Evolutionary conservation across 2,797 vertebrate genomes (phyloP).

Genomic region (Cyclopterus lumpus): DNA sequence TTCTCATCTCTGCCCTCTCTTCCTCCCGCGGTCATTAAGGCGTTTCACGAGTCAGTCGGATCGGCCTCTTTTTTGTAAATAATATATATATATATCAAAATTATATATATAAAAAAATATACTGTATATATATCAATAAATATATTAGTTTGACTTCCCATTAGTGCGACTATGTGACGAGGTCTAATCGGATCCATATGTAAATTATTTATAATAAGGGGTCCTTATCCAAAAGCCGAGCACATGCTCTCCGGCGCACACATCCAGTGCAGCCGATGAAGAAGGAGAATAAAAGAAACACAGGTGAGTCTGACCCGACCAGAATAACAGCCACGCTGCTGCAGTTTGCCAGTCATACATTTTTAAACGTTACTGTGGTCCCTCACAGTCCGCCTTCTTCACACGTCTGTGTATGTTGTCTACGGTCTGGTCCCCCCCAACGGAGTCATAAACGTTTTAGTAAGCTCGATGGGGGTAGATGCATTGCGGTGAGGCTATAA

Average conservation of each 20-base stretch:
- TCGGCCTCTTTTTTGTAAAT: constrained; percentile 34
- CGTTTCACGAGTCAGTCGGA: constrained; percentile 42
- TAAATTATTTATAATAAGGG: constrained; percentile 57
- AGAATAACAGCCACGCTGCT: constrained; percentile 43
- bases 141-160: constrained; percentile 6
- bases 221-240: constrained; percentile 37
- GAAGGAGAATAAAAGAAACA: constrained; percentile 20
- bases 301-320: constrained; percentile 48
- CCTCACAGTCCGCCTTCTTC: constrained; percentile 24
- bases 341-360: constrained; percentile 62
- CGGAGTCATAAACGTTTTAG: constrained; percentile 59
- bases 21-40: constrained; percentile 28
- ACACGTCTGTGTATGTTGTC: constrained; percentile 16
- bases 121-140: neutral
- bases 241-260: constrained; percentile 5
- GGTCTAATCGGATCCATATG: constrained; percentile 26
- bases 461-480: neutral
- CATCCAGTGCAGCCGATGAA: neutral
- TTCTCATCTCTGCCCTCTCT: constrained; percentile 64
- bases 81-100: constrained; percentile 22
- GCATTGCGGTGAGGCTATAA: neutral
- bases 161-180: constrained; percentile 40
- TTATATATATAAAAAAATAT: too few species aligned
- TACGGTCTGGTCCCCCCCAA: neutral
- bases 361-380: constrained; percentile 61